Conservation (phyloP, 2,113 vertebrate genomes). For the Pampusana beccarii region DNA sequence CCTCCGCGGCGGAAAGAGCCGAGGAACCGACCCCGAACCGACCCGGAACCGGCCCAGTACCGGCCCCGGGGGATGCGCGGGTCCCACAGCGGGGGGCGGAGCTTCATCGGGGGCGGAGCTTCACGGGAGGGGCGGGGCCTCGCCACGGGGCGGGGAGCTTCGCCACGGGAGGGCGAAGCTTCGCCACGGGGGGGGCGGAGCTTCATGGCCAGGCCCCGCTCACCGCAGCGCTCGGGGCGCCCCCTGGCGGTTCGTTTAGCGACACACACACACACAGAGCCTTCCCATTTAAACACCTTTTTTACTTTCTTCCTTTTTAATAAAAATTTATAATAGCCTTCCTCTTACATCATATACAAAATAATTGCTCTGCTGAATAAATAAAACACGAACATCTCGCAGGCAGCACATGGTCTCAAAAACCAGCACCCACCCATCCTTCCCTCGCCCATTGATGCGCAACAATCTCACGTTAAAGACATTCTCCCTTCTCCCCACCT, state of each 20-base stretch:
- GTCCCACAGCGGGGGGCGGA: too few relatives aligned
- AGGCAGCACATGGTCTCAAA: not conserved
- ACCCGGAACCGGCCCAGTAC: not conserved
- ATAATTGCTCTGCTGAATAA: conserved; percentile 77
- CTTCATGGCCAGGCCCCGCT: not conserved
- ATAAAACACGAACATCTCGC: conserved; percentile 56
- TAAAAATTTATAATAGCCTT: conserved; percentile 70
- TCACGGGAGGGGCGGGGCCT: too few relatives aligned
- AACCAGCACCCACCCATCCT: not conserved
- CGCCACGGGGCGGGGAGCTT: too few relatives aligned
- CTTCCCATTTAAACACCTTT: not conserved
- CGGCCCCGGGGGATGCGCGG: accelerated
- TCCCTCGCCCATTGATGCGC: accelerated
- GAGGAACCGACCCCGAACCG: too few relatives aligned
- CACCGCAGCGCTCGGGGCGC: not conserved
- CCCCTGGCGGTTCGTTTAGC: not conserved
- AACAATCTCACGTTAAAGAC: accelerated
- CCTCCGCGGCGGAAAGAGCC: too few relatives aligned
- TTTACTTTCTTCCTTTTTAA: conserved; percentile 41
- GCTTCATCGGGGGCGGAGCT: too few relatives aligned
- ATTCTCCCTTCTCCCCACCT: not conserved
- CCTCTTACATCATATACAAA: conserved; percentile 70
- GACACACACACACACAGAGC: not conserved
- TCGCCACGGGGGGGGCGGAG: too few relatives aligned
- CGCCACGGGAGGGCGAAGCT: too few relatives aligned